These are phyloP conservation scores for Teleiodes luculella DNA, from an alignment of 2,888 invertebrate genomes.

Conservation along the genomic window DNA sequence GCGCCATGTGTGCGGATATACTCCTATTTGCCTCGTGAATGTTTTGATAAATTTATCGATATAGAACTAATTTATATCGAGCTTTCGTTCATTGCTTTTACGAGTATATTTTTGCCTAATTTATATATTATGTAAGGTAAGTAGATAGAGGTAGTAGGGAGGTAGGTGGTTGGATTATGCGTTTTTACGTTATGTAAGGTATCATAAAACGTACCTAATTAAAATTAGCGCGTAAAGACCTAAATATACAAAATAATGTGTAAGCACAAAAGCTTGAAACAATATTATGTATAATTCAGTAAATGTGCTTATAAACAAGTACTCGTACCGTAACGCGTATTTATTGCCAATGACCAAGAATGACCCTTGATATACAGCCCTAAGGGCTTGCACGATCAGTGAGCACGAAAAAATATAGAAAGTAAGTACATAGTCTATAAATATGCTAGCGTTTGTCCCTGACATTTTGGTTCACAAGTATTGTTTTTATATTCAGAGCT, in stretches of 20 bases:
- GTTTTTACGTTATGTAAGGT: too few species aligned
- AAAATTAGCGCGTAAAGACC: too few species aligned
- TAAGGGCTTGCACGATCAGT: slow-evolving; percentile 43
- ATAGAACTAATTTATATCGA: not conserved
- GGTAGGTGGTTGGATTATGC: too few species aligned
- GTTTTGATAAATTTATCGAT: slow-evolving; percentile 6
- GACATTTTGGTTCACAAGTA: slow-evolving; percentile 5
- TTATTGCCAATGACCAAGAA: slow-evolving; percentile 36
- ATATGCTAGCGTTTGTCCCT: slow-evolving; percentile 11
- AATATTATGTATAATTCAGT: not conserved
- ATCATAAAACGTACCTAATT: too few species aligned
- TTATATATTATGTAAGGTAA: too few species aligned
- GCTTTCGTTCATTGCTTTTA: not conserved
- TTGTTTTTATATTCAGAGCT: slow-evolving; percentile 10
- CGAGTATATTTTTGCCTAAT: too few species aligned
- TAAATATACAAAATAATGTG: too few species aligned
- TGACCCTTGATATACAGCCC: slow-evolving; percentile 40
- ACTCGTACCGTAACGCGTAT: slow-evolving; percentile 7
- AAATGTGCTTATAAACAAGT: not conserved
- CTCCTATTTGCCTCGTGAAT: slow-evolving; percentile 5
- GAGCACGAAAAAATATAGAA: slow-evolving; percentile 31
- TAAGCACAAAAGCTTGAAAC: too few species aligned
- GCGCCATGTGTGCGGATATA: slow-evolving; percentile 21
- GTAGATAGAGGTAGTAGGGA: too few species aligned
- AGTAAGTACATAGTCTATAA: slow-evolving; percentile 18